A percentile compares a stretch with the other conserved stretches of the same genome.
Conservation (phyloP, 92 coral and sea anemone species). For the Porites evermanni region DNA sequence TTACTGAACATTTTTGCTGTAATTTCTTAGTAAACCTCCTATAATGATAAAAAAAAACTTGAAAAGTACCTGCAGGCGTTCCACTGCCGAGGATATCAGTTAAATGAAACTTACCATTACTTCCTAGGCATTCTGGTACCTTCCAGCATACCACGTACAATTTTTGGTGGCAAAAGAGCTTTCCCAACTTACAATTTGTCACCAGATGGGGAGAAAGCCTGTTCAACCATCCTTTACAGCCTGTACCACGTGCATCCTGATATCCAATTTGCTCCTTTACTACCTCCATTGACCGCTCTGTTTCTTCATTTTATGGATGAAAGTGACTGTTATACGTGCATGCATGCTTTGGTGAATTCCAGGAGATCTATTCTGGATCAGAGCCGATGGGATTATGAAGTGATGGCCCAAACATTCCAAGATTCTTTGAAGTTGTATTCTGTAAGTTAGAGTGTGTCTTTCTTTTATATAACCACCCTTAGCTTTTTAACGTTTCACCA, state of each 20-base stretch:
- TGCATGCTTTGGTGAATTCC: conserved; percentile 80
- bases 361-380: conserved; percentile 78
- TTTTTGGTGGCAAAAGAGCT: conserved; percentile 63
- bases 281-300: conserved; percentile 80
- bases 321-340: conserved; percentile 82
- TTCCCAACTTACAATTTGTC: conserved; percentile 67
- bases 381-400: conserved; percentile 75
- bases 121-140: conserved; percentile 79
- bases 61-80: no score
- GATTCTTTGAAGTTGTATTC: conserved; percentile 88
- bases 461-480: not conserved
- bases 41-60: no score
- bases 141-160: conserved; percentile 53
- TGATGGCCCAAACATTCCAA: conserved; percentile 95
- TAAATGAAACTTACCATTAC: not conserved
- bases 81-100: no score
- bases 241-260: conserved; percentile 86
- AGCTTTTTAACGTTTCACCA: no score
- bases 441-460: conserved; percentile 61
- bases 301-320: conserved; percentile 95
- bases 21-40: no score
- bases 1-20: no score
- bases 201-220: conserved; percentile 74
- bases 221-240: conserved; percentile 66
- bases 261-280: conserved; percentile 83